Evolutionary conservation across 2,113 vertebrate genomes (phyloP), one percentile per base, ranked within the genome.

Genomic region (Pachyramphus minor): DNA sequence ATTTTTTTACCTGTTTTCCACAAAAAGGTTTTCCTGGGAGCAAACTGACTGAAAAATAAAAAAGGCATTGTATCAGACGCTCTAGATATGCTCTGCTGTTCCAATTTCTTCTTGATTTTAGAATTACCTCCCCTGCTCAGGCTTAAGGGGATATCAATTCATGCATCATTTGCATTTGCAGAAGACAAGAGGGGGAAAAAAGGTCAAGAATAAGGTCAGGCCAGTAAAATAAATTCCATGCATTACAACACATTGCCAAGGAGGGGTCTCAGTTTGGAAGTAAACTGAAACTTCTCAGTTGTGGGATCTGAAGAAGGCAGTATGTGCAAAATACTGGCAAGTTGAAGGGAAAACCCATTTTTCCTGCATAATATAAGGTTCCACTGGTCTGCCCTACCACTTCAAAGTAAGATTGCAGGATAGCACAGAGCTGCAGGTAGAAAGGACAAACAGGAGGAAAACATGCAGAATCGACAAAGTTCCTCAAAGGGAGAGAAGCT

Each of bases 1-100:
- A 87, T 85, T 80, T 91, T 91, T 97, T 98, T 98, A 99, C 98
- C 98, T 98, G 98, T 98, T 98, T 96, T 99, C 98, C 98, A 99
- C 97, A 97, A 98, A 99, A 97, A 99, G 97, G 96, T 97, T 98
- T 98, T 98, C 98, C 96, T 98, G 98, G 96, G 98, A 98, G 97
- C 98, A 98, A 98, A 98, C 97, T 98, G 98, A 98, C 98, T 99
- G 97, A 93, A 98, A 98, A 98, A 97, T 89, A 98, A 96, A 98
- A 97, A 97, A 92, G 94, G 95, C 90, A 97, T 96, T 95, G 95
- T 92, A 97, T 98, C 98, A 98, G 97, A 97, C 55, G 91, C 89
- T 97, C 96, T 95, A 95, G 88, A 92, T 97, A 89, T 79, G 91
- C 47, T 94, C 91, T 96, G 76, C 63, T 73, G 64, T 94, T 77